Evolutionary conservation across 1,140 invertebrate species (phyloP).

Genomic region (Portunus trituberculatus): DNA sequence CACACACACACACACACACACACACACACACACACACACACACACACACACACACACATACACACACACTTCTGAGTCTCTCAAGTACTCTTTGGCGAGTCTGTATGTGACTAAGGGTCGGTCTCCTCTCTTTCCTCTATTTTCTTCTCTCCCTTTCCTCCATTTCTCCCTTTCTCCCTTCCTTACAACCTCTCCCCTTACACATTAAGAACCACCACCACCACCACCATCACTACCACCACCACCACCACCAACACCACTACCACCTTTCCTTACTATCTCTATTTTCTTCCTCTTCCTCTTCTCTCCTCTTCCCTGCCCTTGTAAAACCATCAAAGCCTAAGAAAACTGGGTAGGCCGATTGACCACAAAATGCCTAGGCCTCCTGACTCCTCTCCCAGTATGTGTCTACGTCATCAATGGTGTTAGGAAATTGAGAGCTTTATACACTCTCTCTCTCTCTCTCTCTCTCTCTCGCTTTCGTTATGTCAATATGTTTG

Average conservation of each 20-base stretch:
- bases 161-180: too few species aligned
- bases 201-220: neutral
- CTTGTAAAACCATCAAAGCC: neutral
- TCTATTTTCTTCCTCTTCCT: neutral
- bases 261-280: neutral
- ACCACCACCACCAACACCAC: neutral
- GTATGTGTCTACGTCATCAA: neutral
- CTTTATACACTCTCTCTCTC: neutral
- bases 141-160: neutral
- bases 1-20: conserved; percentile 11
- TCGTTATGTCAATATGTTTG: neutral
- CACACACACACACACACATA: too few species aligned
- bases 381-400: neutral
- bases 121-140: neutral
- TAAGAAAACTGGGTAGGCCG: neutral
- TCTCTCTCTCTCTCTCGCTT: conserved; percentile 8
- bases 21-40: neutral
- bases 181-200: neutral
- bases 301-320: neutral
- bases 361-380: neutral
- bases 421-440: neutral
- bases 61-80: too few species aligned
- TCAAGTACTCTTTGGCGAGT: neutral
- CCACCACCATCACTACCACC: neutral
- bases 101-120: neutral